phyloP scores from a whole-genome alignment of 2,113 vertebrate species.

The Meriones unguiculatus region DNA sequence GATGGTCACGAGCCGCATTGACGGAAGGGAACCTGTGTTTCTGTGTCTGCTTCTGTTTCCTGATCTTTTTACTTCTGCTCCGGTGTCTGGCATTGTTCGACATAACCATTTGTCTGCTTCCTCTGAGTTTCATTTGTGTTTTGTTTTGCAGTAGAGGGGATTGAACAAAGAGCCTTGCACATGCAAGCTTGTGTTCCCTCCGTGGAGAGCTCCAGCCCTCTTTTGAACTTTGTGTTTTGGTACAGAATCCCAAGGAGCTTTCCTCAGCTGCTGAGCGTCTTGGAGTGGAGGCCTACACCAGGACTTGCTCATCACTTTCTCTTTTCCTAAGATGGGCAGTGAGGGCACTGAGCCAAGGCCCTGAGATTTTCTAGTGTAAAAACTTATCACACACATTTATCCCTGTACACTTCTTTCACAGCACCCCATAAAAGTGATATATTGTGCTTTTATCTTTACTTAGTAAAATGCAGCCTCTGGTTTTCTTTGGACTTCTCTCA shows the following conservation, averaged over 20 bases:
- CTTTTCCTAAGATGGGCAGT: background rate
- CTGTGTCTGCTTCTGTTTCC: background rate
- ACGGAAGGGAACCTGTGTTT: background rate
- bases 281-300: background rate
- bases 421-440: background rate
- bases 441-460: conserved; percentile 5
- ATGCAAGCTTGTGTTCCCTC: background rate
- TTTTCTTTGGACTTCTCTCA: background rate
- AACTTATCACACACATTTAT: background rate
- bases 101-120: background rate
- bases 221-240: background rate
- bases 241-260: background rate
- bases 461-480: background rate
- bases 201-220: background rate
- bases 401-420: background rate
- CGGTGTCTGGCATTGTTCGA: background rate
- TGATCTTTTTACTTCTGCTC: conserved; percentile 1
- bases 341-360: background rate
- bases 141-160: background rate
- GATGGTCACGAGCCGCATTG: background rate
- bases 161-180: background rate
- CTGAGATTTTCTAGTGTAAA: background rate
- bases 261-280: background rate
- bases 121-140: background rate
- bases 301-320: background rate